Evolutionary conservation across 2,888 invertebrate genomes (phyloP), one percentile per base, ranked within the genome.

Genomic region (Hemithea aestivaria): DNA sequence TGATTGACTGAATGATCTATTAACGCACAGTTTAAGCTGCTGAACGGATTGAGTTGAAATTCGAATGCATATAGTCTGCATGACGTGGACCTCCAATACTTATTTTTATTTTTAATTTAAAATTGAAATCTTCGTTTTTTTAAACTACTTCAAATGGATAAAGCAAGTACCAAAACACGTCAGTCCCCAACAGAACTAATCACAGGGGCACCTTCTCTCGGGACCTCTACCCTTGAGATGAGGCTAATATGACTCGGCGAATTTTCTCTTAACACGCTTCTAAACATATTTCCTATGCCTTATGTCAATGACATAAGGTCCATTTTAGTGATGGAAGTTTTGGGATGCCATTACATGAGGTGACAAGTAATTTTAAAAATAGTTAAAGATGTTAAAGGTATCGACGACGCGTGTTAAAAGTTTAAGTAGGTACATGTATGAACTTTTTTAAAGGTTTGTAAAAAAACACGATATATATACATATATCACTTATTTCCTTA

Each of bases 211-310:
- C 49, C 50, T 70, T 72, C 78, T 69, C 74, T 43, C 58, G 74
- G 67, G 80, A 72, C 68, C 49, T 58, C 68, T 61, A 64, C 72
- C 69, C 68, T 64, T 48, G 62, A 77, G 82, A 84, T 84, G 83
- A 80, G 82, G 56, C 65, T 69, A 69, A 73, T 78, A 76, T 85
- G 84, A 84, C 81, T 81, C 70, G 70, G 69, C 84, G 59, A 70
- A 66, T 74, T 79, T 69, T 45, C 54, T 48, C 46, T 34, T 35
- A 34, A 41, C 27, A 43, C 51, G 16, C 5, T 16, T 5, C 16
- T 5, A 16, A 4, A 28, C 34, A 37, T 6, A 32, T 16, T 16
- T 12, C 8, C 26, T 6, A 28, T 8, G 35, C 36, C 31, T 20
- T 46, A 45, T 27, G 0, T n/a, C 26, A 10, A 30, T 6, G 23